Percentiles rank a stretch among this genome's conserved stretches.
Conservation (phyloP, 2,797 vertebrate species). For the Synanceia verrucosa region DNA sequence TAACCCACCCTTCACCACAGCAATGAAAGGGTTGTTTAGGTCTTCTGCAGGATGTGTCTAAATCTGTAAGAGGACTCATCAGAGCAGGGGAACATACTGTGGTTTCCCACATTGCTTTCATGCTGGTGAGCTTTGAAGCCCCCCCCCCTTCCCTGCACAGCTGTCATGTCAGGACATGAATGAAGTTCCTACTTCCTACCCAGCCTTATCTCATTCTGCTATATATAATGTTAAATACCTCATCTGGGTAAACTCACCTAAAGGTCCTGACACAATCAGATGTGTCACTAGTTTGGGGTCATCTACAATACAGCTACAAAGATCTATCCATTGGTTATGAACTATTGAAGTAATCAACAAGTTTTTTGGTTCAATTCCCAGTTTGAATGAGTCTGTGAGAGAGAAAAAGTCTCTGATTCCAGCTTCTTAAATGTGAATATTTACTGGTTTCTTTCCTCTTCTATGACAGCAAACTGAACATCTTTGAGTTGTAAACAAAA, state of each 20-base stretch:
- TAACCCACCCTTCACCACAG: background rate
- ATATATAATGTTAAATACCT: conserved; percentile 21
- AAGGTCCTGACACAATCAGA: too few relatives aligned
- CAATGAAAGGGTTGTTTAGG: conserved; percentile 45
- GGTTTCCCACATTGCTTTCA: conserved; percentile 51
- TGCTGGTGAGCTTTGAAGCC: conserved; percentile 66
- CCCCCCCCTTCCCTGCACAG: background rate
- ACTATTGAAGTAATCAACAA: too few relatives aligned
- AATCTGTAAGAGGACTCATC: conserved; percentile 36
- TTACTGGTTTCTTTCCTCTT: too few relatives aligned
- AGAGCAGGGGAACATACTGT: conserved; percentile 21
- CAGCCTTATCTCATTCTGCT: conserved; percentile 18
- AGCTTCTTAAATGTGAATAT: too few relatives aligned
- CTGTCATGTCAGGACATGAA: conserved; percentile 73
- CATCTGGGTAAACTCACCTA: background rate
- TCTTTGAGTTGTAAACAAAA: too few relatives aligned
- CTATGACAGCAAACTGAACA: too few relatives aligned
- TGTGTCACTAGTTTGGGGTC: too few relatives aligned
- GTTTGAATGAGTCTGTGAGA: too few relatives aligned
- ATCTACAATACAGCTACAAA: too few relatives aligned
- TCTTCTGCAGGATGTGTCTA: conserved; percentile 40
- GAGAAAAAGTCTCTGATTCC: too few relatives aligned
- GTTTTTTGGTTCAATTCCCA: too few relatives aligned
- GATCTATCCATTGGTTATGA: too few relatives aligned
- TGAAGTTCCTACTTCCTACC: conserved; percentile 7